phyloP scores from a whole-genome alignment of 2,797 vertebrate species.

The Stomatorhinus walkeri region DNA sequence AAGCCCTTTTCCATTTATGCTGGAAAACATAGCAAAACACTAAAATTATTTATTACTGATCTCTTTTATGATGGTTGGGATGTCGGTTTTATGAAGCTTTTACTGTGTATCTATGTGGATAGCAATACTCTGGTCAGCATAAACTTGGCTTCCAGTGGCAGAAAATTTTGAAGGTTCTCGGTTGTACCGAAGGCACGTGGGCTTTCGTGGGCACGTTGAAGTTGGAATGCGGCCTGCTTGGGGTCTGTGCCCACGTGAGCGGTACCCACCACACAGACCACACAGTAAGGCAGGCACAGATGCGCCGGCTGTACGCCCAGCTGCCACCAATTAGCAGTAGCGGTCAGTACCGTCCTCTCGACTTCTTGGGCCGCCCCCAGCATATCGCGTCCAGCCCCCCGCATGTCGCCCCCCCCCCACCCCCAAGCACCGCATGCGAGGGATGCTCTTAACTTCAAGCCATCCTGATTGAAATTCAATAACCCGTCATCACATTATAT shows the following conservation, averaged over 20 bases:
- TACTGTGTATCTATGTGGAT: background rate
- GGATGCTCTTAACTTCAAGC: background rate
- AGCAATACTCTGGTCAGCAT: background rate
- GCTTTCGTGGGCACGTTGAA: background rate
- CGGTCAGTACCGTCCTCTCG: background rate
- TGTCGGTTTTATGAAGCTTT: background rate
- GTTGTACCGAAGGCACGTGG: background rate
- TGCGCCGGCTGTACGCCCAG: background rate
- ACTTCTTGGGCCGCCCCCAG: background rate
- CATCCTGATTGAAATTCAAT: constrained; percentile 22
- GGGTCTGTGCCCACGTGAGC: background rate
- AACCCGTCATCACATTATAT: constrained; percentile 14
- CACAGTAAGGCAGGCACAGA: background rate
- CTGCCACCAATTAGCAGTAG: background rate
- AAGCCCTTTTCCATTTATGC: background rate
- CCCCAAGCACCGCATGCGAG: background rate
- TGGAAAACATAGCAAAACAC: background rate
- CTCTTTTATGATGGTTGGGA: background rate
- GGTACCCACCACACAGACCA: background rate
- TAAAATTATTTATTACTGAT: background rate
- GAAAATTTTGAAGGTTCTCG: background rate
- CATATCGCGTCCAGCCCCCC: background rate
- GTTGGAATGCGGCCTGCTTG: background rate
- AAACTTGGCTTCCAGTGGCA: background rate
- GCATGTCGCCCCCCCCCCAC: background rate